These are phyloP conservation scores for Ammospiza nelsoni DNA, from an alignment of 2,113 vertebrate species.

Conservation along the genomic window DNA sequence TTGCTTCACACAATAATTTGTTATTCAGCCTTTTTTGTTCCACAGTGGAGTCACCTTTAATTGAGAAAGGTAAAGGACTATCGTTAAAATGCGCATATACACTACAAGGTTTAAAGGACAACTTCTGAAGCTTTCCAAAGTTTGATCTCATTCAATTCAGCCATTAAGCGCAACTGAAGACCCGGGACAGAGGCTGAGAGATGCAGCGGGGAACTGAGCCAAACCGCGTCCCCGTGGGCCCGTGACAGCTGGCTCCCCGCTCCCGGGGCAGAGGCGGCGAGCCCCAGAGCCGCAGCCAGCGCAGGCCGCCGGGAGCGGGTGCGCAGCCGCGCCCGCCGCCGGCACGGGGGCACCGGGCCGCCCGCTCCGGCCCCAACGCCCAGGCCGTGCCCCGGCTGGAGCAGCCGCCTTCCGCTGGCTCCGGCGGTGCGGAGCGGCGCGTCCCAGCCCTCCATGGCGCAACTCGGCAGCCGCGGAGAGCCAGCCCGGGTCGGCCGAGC, in stretches of 20 bases:
- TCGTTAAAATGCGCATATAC: fast-evolving
- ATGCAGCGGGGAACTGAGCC: not conserved
- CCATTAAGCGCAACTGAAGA: not conserved
- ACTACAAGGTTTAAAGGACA: not conserved
- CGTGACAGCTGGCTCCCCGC: not conserved
- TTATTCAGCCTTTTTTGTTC: not conserved
- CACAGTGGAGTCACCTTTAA: not conserved
- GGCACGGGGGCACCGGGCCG: too few species aligned
- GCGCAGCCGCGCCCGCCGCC: not conserved
- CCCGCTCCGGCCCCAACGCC: too few species aligned
- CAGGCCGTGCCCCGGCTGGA: too few species aligned
- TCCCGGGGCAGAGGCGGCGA: too few species aligned
- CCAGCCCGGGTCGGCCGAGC: too few species aligned
- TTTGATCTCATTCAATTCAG: not conserved
- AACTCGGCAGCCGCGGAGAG: too few species aligned
- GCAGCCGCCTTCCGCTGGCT: too few species aligned
- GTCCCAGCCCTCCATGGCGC: too few species aligned
- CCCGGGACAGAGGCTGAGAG: too few species aligned
- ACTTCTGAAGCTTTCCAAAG: not conserved
- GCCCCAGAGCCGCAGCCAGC: not conserved
- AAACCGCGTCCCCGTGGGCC: not conserved
- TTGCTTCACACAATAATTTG: not conserved
- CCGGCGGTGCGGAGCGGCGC: too few species aligned
- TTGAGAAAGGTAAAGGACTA: not conserved
- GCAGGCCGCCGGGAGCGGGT: not conserved